These are phyloP conservation scores for Globodera ellingtonae DNA, from an alignment of 1,140 invertebrate species.

Conservation along the genomic window DNA sequence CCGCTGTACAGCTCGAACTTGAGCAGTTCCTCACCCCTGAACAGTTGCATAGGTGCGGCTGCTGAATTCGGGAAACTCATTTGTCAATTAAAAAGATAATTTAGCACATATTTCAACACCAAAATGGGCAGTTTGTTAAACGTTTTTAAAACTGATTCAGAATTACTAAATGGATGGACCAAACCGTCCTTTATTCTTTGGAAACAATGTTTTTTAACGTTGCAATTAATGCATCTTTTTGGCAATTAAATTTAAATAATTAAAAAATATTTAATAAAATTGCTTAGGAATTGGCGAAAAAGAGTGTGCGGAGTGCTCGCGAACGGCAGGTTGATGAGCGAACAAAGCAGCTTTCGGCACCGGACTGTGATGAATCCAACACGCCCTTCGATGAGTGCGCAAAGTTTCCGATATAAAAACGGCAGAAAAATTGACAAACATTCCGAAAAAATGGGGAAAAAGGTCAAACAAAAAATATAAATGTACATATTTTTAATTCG, in stretches of 20 bases:
- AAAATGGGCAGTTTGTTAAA: no score
- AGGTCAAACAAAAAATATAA: neutral
- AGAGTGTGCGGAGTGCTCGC: conserved; percentile 26
- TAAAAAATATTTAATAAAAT: neutral
- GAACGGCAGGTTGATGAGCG: conserved; percentile 13
- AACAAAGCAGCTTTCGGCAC: neutral
- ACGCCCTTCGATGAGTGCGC: neutral
- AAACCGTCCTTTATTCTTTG: no score
- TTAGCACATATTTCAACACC: no score
- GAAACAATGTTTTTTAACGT: no score
- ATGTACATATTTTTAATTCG: neutral
- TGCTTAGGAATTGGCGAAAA: conserved; percentile 8
- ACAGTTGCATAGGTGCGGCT: conserved; percentile 18
- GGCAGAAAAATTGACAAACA: neutral
- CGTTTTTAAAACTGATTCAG: no score
- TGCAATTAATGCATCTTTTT: conserved; percentile 12
- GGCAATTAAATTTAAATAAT: conserved; percentile 29
- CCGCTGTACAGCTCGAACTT: neutral
- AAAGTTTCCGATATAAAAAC: neutral
- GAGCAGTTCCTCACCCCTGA: conserved; percentile 15
- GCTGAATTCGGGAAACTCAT: no score
- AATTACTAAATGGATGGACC: no score
- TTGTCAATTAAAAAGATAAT: no score
- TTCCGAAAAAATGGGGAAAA: neutral
- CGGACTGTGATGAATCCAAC: neutral